These are phyloP conservation scores for Numenius arquata DNA, from an alignment of 2,113 vertebrate species.

Conservation along the genomic window DNA sequence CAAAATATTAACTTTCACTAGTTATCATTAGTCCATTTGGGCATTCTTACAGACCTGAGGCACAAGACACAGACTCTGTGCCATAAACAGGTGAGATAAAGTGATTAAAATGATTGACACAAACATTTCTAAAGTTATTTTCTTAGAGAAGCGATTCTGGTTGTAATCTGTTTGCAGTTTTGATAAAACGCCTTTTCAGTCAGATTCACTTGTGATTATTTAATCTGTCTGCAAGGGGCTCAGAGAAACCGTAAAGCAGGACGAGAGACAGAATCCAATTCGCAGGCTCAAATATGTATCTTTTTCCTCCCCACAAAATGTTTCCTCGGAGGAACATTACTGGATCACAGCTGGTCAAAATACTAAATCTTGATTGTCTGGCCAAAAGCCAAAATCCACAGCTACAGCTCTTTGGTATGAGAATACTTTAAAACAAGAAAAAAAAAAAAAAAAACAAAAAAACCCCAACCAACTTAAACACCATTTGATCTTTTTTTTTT, in stretches of 20 bases:
- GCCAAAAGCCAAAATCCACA: constrained; percentile 68
- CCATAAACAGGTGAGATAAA: not conserved
- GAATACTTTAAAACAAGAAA: constrained; percentile 29
- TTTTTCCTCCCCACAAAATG: constrained; percentile 59
- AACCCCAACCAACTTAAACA: constrained; percentile 18
- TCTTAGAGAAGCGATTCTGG: not conserved
- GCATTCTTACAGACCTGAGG: not conserved
- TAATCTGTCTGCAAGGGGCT: constrained; percentile 31
- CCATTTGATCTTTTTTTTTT: constrained; percentile 48
- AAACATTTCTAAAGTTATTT: not conserved
- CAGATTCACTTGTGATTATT: constrained; percentile 7
- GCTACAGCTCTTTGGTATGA: constrained; percentile 54
- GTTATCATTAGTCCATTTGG: not conserved
- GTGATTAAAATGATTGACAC: not conserved
- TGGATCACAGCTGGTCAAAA: constrained; percentile 74
- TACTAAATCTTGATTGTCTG: constrained; percentile 69
- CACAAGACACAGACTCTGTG: not conserved
- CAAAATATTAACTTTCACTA: not conserved
- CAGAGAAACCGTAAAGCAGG: constrained; percentile 17
- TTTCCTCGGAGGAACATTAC: constrained; percentile 69
- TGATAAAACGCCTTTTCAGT: not conserved
- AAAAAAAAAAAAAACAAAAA: rapidly evolving
- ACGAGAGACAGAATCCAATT: constrained; percentile 35
- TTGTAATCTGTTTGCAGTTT: not conserved
- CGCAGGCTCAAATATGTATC: constrained; percentile 52